Conservation (phyloP, 2,888 invertebrate species). For the Drosophila ezoana region DNA sequence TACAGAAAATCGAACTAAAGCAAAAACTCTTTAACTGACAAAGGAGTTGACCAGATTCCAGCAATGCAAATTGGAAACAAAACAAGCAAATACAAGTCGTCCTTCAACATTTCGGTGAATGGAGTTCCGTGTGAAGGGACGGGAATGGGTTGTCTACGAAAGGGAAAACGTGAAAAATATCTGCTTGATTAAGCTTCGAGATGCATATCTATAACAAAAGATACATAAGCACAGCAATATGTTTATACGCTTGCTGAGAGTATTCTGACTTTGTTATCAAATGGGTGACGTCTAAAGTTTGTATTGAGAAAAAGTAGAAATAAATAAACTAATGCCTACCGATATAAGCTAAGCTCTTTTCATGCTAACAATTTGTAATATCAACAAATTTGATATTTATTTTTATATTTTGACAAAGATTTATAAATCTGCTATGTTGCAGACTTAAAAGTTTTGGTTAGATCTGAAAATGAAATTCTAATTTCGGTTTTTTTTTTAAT, state of each 20-base stretch:
- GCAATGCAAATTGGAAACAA: constrained; percentile 41
- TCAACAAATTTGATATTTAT: too few relatives aligned
- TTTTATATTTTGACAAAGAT: too few relatives aligned
- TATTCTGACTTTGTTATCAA: background rate
- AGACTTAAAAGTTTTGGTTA: too few relatives aligned
- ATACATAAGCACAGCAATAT: constrained; percentile 3
- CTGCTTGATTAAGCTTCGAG: constrained; percentile 71
- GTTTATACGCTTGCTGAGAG: background rate
- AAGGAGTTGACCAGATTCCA: constrained; percentile 3
- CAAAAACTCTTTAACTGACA: constrained; percentile 25
- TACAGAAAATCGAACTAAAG: constrained; percentile 1
- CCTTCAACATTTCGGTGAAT: constrained; percentile 9
- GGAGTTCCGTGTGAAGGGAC: background rate
- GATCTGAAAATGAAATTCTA: too few relatives aligned
- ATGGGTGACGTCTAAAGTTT: background rate
- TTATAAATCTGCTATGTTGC: too few relatives aligned
- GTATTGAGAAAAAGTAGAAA: background rate
- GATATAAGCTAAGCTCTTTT: too few relatives aligned
- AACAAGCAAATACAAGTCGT: constrained; percentile 15
- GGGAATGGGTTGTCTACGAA: background rate
- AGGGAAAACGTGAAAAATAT: constrained; percentile 54
- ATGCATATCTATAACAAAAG: constrained; percentile 69
- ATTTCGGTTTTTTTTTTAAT: too few relatives aligned
- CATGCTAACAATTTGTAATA: too few relatives aligned
- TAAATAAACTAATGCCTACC: too few relatives aligned